Evolutionary conservation across 1,140 invertebrate genomes (phyloP), one percentile per base, ranked within the genome.

Genomic region (Drosophila takahashii): DNA sequence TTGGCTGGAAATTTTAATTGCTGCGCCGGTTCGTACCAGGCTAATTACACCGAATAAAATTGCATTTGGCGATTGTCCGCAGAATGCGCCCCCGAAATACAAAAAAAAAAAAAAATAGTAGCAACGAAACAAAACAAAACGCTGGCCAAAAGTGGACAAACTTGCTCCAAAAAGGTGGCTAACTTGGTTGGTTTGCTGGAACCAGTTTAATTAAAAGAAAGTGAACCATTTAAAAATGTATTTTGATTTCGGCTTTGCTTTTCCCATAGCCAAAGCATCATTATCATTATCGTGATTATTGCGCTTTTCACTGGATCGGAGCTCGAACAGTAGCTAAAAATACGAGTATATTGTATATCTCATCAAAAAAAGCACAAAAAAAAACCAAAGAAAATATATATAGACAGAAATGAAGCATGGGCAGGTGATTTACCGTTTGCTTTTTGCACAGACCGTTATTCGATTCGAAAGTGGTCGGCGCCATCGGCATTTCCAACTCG

Each of bases 141-240:
- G 37, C 18, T 27, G 16, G 60, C 42, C 18, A 65, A 65, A 75
- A 75, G 71, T 69, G 74, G 62, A 67, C 72, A 76, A 77, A 77
- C 74, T 77, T 54, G 74, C 74, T 77, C 13, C 15, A 36, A 41
- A 53, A 27, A 32, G 51, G 52, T 47, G 77, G 52, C 62, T 39
- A 65, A 61, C 56, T 65, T 22, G 61, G 22, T 37, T 45, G 64
- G 53, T 64, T 53, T 45, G 67, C 54, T 77, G 70, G 62, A 86
- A 86, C 83, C 81, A 72, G 84, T 84, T 89, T 80, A 89, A 87
- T 89, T 87, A 59, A 74, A 89, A 87, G 84, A 87, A 87, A 87
- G 84, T 89, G 84, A 87, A 89, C 76, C 84, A 80, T 89, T 87
- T 86, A 58, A 61, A 81, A 75, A 61, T 77, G 51, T 72, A 60